phyloP scores from a whole-genome alignment of 2,888 invertebrate genomes.

The Eristalis intricaria region DNA sequence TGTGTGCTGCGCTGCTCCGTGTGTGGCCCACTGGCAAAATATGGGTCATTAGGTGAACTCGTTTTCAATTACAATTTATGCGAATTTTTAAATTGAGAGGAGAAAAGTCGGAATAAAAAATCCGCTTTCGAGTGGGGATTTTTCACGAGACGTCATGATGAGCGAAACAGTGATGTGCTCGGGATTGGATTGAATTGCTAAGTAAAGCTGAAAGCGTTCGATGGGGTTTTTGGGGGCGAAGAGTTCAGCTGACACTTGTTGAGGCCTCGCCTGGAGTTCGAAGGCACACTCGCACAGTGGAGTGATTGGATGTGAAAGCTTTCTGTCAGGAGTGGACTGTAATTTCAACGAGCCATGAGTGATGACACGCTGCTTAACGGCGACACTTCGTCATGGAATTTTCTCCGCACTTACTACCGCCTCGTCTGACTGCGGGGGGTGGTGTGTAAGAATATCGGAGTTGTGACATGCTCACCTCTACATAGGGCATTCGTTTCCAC shows the following conservation, averaged over 20 bases:
- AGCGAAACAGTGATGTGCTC: background rate
- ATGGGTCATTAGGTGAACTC: slow-evolving; percentile 69
- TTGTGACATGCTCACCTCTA: background rate
- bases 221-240: background rate
- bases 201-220: background rate
- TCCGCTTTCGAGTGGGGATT: slow-evolving; percentile 7
- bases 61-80: slow-evolving; percentile 50
- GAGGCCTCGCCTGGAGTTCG: slow-evolving; percentile 10
- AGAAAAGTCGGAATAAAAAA: background rate
- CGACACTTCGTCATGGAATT: background rate
- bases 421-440: background rate
- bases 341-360: background rate
- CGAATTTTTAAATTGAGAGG: slow-evolving; percentile 49
- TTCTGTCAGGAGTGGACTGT: background rate
- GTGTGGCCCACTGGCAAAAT: slow-evolving; percentile 45
- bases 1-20: slow-evolving; percentile 8
- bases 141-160: slow-evolving; percentile 23
- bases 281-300: background rate
- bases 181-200: background rate
- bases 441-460: background rate
- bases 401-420: background rate
- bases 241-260: slow-evolving; percentile 48
- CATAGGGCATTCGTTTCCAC: too few species aligned
- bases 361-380: background rate
- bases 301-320: background rate